A percentile compares a stretch with the other conserved stretches of the same genome.
phyloP scores from a whole-genome alignment of 2,888 invertebrate genomes.

The Leucophora obtusa region DNA sequence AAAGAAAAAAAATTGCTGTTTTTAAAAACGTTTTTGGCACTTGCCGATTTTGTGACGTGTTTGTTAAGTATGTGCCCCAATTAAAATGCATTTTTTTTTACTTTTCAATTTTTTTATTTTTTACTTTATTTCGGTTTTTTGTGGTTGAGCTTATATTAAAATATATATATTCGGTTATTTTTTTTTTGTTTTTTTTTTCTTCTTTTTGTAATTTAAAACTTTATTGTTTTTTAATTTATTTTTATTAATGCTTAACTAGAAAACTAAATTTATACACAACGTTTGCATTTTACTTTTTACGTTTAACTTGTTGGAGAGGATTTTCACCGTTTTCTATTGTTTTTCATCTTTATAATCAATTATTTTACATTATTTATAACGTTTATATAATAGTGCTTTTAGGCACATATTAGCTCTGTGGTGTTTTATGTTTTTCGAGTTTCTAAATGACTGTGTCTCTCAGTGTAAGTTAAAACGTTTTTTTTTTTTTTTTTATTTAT shows the following conservation, averaged over 20 bases:
- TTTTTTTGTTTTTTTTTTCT: conserved; percentile 47
- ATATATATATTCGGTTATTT: conserved; percentile 65
- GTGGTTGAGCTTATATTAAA: conserved; percentile 65
- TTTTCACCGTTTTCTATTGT: conserved; percentile 36
- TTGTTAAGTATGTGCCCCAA: neutral
- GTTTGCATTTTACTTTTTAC: conserved; percentile 35
- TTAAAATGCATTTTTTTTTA: neutral
- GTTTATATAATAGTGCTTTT: conserved; percentile 25
- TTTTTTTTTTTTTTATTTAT: neutral
- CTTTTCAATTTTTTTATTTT: conserved; percentile 46
- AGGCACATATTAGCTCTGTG: conserved; percentile 50
- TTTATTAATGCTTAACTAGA: conserved; percentile 58
- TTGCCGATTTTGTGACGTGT: too few relatives aligned
- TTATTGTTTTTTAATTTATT: conserved; percentile 22
- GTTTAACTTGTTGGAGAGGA: conserved; percentile 28
- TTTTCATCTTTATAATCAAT: conserved; percentile 1
- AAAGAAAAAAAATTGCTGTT: too few relatives aligned
- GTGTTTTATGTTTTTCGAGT: conserved; percentile 32
- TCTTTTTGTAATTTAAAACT: conserved; percentile 59
- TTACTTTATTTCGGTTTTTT: conserved; percentile 50
- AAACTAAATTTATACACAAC: conserved; percentile 63
- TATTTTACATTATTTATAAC: conserved; percentile 57
- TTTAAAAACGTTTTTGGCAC: too few relatives aligned
- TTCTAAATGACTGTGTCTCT: conserved; percentile 1
- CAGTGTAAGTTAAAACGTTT: conserved; percentile 27